A percentile compares a stretch with the other conserved stretches of the same genome.
phyloP scores from a whole-genome alignment of 2,797 vertebrate genomes.

The Nannoperca australis region DNA sequence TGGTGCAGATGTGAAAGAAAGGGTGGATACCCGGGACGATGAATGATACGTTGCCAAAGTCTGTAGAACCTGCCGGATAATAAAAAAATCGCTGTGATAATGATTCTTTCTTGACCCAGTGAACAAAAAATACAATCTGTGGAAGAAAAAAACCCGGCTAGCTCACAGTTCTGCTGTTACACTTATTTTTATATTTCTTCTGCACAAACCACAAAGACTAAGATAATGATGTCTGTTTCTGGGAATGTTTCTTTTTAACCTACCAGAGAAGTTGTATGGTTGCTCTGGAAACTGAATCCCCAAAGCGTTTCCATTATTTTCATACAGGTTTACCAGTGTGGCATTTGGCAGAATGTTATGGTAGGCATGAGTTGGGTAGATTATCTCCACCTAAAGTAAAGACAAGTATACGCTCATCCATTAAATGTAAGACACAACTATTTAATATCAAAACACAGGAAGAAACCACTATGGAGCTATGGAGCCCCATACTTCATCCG shows the following conservation, averaged over 20 bases:
- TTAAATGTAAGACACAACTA: background rate
- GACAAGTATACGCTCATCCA: background rate
- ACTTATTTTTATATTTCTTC: background rate
- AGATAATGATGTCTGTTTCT: background rate
- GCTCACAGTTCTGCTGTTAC: conserved; percentile 13
- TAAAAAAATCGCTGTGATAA: conserved; percentile 40
- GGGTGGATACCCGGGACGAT: conserved; percentile 90
- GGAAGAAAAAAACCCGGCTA: background rate
- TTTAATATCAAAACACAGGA: background rate
- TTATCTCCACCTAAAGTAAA: conserved; percentile 87
- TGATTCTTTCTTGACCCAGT: conserved; percentile 14
- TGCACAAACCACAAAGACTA: conserved; percentile 7
- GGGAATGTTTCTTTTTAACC: conserved; percentile 3
- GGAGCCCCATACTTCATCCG: background rate
- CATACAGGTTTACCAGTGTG: conserved; percentile 85
- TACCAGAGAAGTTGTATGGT: conserved; percentile 64
- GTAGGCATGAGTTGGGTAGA: conserved; percentile 79
- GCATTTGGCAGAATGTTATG: conserved; percentile 91
- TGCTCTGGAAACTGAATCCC: conserved; percentile 87
- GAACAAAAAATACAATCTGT: conserved; percentile 8
- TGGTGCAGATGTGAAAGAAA: conserved; percentile 91
- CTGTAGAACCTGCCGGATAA: conserved; percentile 88
- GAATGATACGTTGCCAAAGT: conserved; percentile 92
- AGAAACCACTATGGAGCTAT: background rate
- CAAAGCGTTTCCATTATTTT: conserved; percentile 88